Evolutionary conservation across 2,797 vertebrate species (phyloP).

Genomic region (Anabas testudineus): DNA sequence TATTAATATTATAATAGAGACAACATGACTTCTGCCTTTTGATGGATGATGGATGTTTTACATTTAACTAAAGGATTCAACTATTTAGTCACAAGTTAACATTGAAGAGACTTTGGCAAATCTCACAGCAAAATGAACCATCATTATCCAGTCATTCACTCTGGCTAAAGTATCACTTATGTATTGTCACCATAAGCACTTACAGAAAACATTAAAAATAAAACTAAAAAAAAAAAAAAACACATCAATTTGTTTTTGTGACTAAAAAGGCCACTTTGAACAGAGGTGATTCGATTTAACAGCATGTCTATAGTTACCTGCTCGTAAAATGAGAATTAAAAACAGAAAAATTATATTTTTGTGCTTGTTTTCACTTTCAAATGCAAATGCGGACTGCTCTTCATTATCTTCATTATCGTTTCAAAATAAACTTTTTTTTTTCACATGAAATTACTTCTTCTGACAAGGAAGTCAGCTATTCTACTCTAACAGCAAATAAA

Average conservation of each 20-base stretch:
- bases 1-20: too few relatives aligned
- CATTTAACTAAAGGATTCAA: conserved; percentile 41
- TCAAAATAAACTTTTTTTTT: conserved; percentile 39
- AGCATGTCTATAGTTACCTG: conserved; percentile 43
- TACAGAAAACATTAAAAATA: conserved; percentile 27
- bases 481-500: conserved; percentile 62
- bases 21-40: conserved; percentile 22
- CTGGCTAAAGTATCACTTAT: conserved; percentile 17
- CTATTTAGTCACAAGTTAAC: conserved; percentile 39
- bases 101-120: conserved; percentile 48
- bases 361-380: conserved; percentile 60
- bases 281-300: conserved; percentile 61
- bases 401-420: conserved; percentile 9
- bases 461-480: conserved; percentile 7
- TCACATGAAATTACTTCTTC: conserved; percentile 13
- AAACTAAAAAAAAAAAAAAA: not conserved
- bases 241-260: conserved; percentile 46
- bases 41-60: conserved; percentile 30
- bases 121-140: conserved; percentile 29
- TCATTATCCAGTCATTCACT: not conserved
- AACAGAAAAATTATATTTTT: conserved; percentile 40
- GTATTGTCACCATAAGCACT: conserved; percentile 37
- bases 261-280: conserved; percentile 78
- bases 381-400: conserved; percentile 20
- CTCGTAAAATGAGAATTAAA: conserved; percentile 35